These are phyloP conservation scores for Clarias laeviceps DNA, from an alignment of 2,797 vertebrate genomes.

Conservation along the genomic window DNA sequence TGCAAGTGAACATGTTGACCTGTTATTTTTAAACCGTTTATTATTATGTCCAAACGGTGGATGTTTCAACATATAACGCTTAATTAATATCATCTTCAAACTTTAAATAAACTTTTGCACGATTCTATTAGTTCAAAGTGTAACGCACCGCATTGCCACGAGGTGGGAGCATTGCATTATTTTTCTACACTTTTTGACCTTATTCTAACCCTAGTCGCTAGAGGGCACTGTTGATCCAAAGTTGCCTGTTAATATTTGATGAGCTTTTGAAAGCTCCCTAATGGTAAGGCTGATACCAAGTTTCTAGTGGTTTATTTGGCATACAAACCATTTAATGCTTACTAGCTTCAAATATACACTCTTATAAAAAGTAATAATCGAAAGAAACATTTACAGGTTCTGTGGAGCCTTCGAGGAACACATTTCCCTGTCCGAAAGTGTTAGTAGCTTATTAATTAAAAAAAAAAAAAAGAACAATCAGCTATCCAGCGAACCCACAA, in stretches of 20 bases:
- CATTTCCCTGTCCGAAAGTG: not conserved
- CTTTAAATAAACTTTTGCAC: not conserved
- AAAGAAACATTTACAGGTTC: not conserved
- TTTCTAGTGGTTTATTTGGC: not conserved
- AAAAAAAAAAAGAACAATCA: not conserved
- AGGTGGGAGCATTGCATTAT: constrained; percentile 19
- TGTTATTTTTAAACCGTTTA: too few relatives aligned
- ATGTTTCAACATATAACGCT: not conserved
- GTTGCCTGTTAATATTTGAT: not conserved
- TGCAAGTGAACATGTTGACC: not conserved
- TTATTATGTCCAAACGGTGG: not conserved
- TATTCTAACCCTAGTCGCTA: not conserved
- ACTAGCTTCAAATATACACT: not conserved
- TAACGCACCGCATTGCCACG: not conserved
- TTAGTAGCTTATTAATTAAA: not conserved
- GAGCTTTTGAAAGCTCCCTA: not conserved
- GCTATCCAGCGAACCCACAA: not conserved
- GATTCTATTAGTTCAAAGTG: not conserved
- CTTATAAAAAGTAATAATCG: not conserved
- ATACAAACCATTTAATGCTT: not conserved
- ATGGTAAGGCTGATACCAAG: not conserved
- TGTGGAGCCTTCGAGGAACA: not conserved
- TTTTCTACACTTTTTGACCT: not conserved
- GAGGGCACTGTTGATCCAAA: constrained; percentile 9
- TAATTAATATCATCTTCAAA: not conserved